A percentile compares a stretch with the other conserved stretches of the same genome.
These are phyloP conservation scores for Apodemia duryi DNA, from an alignment of 2,888 invertebrate species.

Conservation along the genomic window DNA sequence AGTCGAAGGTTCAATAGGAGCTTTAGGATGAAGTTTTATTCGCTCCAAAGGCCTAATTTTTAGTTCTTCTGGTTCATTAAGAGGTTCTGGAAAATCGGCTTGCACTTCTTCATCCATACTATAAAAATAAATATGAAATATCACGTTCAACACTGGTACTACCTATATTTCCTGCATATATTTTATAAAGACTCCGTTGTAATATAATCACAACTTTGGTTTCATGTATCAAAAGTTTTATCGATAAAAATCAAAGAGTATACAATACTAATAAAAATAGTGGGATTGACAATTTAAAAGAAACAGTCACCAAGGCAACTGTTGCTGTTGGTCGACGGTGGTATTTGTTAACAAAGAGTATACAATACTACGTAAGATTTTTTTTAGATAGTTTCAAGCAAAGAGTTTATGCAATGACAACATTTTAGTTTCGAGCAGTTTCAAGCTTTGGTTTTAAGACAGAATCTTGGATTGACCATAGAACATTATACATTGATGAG, in stretches of 20 bases:
- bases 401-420: no score
- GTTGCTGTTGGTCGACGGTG: neutral
- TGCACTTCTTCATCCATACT: slow-evolving; percentile 50
- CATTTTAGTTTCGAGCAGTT: no score
- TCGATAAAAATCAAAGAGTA: neutral
- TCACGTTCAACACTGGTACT: neutral
- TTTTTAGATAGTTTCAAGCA: no score
- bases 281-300: neutral
- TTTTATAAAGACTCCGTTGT: neutral
- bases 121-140: neutral
- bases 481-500: no score
- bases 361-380: no score
- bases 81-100: slow-evolving; percentile 56
- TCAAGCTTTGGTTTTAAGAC: no score
- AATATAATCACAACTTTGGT: neutral
- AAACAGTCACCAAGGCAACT: neutral
- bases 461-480: no score
- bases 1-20: slow-evolving; percentile 58
- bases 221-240: neutral
- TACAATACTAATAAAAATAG: neutral
- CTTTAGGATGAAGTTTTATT: slow-evolving; percentile 59
- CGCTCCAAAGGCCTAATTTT: slow-evolving; percentile 62
- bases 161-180: neutral
- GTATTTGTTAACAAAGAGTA: no score
- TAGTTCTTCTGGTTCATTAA: slow-evolving; percentile 42